Percentiles rank a stretch among this genome's conserved stretches.
Conservation (phyloP, 2,888 invertebrate genomes). For the Petrolisthes cinctipes region DNA sequence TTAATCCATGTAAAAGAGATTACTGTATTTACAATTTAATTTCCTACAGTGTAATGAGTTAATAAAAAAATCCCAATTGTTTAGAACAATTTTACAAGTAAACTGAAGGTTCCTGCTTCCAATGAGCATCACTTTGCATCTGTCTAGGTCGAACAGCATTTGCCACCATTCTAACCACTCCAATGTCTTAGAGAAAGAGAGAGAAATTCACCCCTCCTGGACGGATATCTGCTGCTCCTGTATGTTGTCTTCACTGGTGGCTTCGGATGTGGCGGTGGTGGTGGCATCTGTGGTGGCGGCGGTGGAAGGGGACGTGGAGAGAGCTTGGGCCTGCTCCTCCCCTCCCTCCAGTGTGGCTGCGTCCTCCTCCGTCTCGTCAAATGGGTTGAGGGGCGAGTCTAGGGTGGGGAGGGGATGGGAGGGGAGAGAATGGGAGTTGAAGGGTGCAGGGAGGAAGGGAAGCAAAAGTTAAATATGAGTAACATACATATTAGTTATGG, state of each 20-base stretch:
- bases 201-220: conserved; percentile 42
- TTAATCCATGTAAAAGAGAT: no score
- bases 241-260: not conserved
- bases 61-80: no score
- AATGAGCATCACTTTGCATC: no score
- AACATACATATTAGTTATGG: not conserved
- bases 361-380: conserved; percentile 49
- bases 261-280: not conserved
- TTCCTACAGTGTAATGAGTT: no score
- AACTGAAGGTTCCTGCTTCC: no score
- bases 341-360: conserved; percentile 51
- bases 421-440: not conserved
- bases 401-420: conserved; percentile 8
- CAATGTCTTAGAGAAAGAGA: no score
- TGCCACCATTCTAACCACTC: no score
- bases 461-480: not conserved
- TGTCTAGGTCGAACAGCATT: no score
- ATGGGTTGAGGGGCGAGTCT: conserved; percentile 45
- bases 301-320: conserved; percentile 26
- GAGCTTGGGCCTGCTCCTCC: conserved; percentile 44
- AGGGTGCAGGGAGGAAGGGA: not conserved
- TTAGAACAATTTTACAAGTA: no score
- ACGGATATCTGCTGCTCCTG: conserved; percentile 22
- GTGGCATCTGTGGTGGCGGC: not conserved
- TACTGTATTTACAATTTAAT: no score